Evolutionary conservation across 2,797 vertebrate species (phyloP).

Genomic region (Lophotriccus pileatus): DNA sequence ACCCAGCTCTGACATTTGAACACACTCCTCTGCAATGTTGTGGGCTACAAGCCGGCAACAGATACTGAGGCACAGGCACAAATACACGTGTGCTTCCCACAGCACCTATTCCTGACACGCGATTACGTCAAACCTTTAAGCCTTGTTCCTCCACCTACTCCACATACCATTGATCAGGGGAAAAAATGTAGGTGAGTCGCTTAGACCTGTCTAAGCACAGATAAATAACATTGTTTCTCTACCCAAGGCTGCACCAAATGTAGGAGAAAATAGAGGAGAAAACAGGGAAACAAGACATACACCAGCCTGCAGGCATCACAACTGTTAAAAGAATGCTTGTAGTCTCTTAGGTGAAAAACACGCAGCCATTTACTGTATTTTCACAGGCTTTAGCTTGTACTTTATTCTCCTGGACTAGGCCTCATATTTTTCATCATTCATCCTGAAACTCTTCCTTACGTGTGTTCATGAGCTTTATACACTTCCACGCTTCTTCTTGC

Average conservation of each 20-base stretch:
- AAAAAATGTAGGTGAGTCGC: background rate
- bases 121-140: background rate
- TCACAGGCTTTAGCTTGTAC: background rate
- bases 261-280: background rate
- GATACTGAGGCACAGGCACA: background rate
- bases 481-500: background rate
- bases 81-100: rapidly evolving
- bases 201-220: background rate
- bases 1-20: background rate
- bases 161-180: background rate
- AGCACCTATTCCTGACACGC: background rate
- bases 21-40: background rate
- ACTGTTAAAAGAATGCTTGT: background rate
- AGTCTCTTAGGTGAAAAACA: background rate
- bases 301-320: background rate
- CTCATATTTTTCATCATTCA: background rate
- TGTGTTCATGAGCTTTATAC: background rate
- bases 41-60: background rate
- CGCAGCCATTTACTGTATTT: background rate
- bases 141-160: background rate
- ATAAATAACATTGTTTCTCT: background rate
- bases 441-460: background rate
- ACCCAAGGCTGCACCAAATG: background rate
- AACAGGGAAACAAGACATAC: background rate
- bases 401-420: background rate